Base-by-base conservation (phyloP, 2,113 vertebrate genomes). In the Pandion haliaetus region DNA sequence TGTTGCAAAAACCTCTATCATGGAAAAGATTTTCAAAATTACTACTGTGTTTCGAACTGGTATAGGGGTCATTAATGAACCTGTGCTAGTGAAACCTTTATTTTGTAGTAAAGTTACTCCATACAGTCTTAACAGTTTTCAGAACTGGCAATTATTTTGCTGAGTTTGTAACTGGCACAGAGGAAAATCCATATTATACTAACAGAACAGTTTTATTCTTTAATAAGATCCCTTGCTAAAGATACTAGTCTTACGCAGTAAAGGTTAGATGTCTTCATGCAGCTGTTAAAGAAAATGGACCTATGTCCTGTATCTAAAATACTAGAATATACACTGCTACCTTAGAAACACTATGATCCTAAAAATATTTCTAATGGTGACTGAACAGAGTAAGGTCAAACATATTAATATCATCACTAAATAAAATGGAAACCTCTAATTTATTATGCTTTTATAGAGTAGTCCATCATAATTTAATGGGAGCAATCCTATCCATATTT, bases 401-500 rank as follows among this genome's bases (percentile, higher is more conserved):
- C 9, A 82, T 87, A 91, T 96, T 97, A 95, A 95, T 95, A 76
- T 50, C 31, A 88, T 58, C 92, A 88, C 40, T 95, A 96, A 93
- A 95, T 96, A 93, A 97, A 97, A 93, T 65, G 29, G 55, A 97
- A 97, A 92, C 77, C 49, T 77, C 49, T 97, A 86, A 97, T 95
- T 89, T 96, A 95, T 86, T 89, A 44, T 70, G 16, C 17, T 95
- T 86, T 97, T 94, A 95, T 94, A 67, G 36, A 96, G 40, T 92
- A 96, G 40, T 92, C 23, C 55, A 79, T 93, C 88, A 93, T 88
- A 95, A 97, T 95, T 91, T 94, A 97, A 91, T 93, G 31, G 38
- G 66, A 94, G 8, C 8, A 82, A 88, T 90, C 24, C 31, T 76
- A 25, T 78, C 44, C 82, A 82, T 90, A 89, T 96, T 96, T 96